These are phyloP conservation scores for Eupleurogrammus muticus DNA, from an alignment of 2,797 vertebrate genomes.

Conservation along the genomic window DNA sequence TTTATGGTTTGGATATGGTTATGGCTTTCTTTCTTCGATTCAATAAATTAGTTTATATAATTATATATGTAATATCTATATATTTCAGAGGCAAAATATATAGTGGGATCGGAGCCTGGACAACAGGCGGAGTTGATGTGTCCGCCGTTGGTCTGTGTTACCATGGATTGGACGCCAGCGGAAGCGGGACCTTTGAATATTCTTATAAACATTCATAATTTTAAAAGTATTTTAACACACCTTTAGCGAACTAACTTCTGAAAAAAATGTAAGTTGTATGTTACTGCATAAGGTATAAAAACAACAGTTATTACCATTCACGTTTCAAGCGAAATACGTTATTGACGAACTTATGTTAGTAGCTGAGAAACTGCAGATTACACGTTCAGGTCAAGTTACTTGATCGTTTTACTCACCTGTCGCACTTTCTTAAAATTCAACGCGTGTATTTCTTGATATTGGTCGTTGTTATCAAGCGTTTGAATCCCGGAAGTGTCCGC, in stretches of 20 bases:
- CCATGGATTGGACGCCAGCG: slow-evolving; percentile 13
- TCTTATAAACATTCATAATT: not conserved
- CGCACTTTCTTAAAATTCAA: not conserved
- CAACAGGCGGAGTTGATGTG: not conserved
- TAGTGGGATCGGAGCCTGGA: not conserved
- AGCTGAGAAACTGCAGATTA: not conserved
- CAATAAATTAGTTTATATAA: no score
- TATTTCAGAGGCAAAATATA: not conserved
- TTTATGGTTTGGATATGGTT: not conserved
- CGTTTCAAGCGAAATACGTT: not conserved
- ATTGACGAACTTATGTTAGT: not conserved
- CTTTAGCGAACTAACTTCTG: not conserved
- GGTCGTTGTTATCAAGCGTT: slow-evolving; percentile 41
- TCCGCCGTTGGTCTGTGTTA: not conserved
- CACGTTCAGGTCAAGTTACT: not conserved
- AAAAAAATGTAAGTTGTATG: not conserved
- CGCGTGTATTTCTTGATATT: not conserved
- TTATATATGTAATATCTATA: not conserved
- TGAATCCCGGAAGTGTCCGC: slow-evolving; percentile 65
- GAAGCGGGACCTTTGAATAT: slow-evolving; percentile 38
- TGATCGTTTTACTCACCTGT: slow-evolving; percentile 8
- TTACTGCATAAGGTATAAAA: fast-evolving
- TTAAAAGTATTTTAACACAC: not conserved
- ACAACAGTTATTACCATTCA: no score
- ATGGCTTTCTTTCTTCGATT: not conserved